Evolutionary conservation across 2,888 invertebrate genomes (phyloP).

Genomic region (Gerris lacustris): DNA sequence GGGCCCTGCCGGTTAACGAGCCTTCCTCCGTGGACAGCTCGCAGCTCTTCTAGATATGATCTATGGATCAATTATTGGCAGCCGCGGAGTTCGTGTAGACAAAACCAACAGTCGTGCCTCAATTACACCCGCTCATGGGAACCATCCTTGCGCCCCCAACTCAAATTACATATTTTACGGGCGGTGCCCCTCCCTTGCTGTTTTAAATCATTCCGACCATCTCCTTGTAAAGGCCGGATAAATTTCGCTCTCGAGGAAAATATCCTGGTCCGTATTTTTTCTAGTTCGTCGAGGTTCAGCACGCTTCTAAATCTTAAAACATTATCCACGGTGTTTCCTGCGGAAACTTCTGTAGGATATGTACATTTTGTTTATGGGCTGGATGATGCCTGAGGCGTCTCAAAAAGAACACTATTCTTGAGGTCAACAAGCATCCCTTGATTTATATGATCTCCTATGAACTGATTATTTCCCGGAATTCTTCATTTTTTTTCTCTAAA

Average conservation of each 20-base stretch:
- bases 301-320: slow-evolving; percentile 3
- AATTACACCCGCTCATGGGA: not conserved
- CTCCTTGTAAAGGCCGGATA: not conserved
- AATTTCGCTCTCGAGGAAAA: not conserved
- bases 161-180: not conserved
- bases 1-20: not conserved
- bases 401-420: not conserved
- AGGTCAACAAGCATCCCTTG: not conserved
- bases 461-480: no score
- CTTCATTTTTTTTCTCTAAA: no score
- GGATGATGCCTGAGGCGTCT: not conserved
- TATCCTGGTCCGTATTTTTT: not conserved
- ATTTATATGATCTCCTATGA: no score
- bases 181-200: not conserved
- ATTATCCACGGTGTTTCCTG: not conserved
- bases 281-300: not conserved
- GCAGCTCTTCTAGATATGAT: slow-evolving; percentile 3
- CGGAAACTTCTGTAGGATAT: not conserved
- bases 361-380: not conserved
- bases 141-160: not conserved
- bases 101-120: slow-evolving; percentile 3
- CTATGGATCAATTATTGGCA: slow-evolving; percentile 5
- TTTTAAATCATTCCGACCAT: not conserved
- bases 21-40: not conserved
- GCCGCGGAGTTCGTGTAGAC: slow-evolving; percentile 2